Evolutionary conservation across 1,140 invertebrate species (phyloP).

Genomic region (Berghia stephanieae): DNA sequence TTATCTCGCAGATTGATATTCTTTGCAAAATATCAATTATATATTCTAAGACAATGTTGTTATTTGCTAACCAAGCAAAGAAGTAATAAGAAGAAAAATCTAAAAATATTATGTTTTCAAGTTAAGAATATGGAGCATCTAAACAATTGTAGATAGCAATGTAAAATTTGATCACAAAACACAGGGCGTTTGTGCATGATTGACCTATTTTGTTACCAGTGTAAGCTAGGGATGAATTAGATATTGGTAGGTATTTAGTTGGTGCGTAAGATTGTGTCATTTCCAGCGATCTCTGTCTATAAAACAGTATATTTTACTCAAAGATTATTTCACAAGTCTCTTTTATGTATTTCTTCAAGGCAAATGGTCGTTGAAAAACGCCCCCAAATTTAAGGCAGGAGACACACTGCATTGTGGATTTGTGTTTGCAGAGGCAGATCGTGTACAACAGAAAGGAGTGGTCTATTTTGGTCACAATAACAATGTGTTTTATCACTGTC

Average conservation of each 20-base stretch:
- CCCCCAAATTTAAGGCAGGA: slow-evolving; percentile 25
- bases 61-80: neutral
- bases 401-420: slow-evolving; percentile 36
- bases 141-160: too few species aligned
- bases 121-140: too few species aligned
- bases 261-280: too few species aligned
- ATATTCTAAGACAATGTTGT: neutral
- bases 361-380: slow-evolving; percentile 10
- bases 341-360: neutral
- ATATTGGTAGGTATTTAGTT: too few species aligned
- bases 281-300: too few species aligned
- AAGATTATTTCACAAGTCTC: neutral
- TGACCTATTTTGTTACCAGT: too few species aligned
- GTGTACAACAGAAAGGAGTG: slow-evolving; percentile 32
- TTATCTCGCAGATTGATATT: neutral
- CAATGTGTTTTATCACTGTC: slow-evolving; percentile 30
- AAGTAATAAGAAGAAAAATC: neutral
- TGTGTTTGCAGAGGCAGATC: slow-evolving; percentile 30
- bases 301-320: neutral
- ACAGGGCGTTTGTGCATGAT: too few species aligned
- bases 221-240: too few species aligned
- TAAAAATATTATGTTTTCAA: too few species aligned
- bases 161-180: too few species aligned
- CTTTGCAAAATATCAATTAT: neutral
- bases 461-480: slow-evolving; percentile 36